These are phyloP conservation scores for Spea bombifrons DNA, from an alignment of 2,113 vertebrate species.

Conservation along the genomic window DNA sequence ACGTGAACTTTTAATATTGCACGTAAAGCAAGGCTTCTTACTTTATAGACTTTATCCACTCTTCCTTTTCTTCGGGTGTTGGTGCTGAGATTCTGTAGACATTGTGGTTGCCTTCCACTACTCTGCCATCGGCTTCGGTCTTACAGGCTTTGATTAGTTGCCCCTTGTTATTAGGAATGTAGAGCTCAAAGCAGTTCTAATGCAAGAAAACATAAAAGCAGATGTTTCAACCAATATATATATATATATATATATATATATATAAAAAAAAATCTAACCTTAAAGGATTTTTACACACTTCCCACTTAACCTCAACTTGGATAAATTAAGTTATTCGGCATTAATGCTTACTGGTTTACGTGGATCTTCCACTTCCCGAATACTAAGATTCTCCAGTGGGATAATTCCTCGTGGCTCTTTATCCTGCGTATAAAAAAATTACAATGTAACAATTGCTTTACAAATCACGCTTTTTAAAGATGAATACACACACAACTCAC, in stretches of 20 bases:
- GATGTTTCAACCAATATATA: no score
- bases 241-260: no score
- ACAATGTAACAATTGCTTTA: neutral
- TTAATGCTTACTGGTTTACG: slow-evolving; percentile 63
- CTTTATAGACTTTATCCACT: slow-evolving; percentile 94
- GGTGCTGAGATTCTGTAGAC: slow-evolving; percentile 91
- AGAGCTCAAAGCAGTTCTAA: slow-evolving; percentile 90
- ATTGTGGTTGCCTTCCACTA: slow-evolving; percentile 90
- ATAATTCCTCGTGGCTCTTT: slow-evolving; percentile 74
- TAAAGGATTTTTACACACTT: no score
- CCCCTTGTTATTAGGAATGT: slow-evolving; percentile 90
- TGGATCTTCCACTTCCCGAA: slow-evolving; percentile 88
- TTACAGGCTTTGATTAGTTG: slow-evolving; percentile 92
- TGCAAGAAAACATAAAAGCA: neutral
- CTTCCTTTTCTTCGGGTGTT: slow-evolving; percentile 89
- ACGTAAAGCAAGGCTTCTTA: slow-evolving; percentile 52
- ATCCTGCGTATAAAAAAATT: slow-evolving; percentile 53
- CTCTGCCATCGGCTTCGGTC: slow-evolving; percentile 85
- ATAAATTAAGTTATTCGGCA: no score
- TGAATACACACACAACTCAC: slow-evolving; percentile 63
- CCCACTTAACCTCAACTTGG: no score
- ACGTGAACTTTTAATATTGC: neutral
- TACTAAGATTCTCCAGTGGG: slow-evolving; percentile 88
- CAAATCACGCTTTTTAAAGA: neutral
- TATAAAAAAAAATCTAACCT: no score